phyloP scores from a whole-genome alignment of 2,113 vertebrate genomes.

The Garra rufa region DNA sequence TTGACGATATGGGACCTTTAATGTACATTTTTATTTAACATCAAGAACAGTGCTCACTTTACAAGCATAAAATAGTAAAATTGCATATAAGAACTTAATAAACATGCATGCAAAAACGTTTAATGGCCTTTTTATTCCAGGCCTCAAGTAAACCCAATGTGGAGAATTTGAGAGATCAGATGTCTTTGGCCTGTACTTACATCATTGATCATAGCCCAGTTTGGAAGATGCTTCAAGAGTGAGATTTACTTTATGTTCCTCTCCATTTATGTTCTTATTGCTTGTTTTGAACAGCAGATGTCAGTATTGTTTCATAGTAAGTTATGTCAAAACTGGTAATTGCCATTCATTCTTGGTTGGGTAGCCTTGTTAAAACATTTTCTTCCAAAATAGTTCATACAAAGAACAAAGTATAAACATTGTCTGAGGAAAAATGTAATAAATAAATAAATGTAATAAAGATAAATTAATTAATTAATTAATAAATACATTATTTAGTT shows the following conservation, averaged over 20 bases:
- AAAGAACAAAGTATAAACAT: not conserved
- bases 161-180: constrained; percentile 77
- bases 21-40: not conserved
- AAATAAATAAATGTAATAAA: no score
- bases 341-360: not conserved
- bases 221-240: constrained; percentile 84
- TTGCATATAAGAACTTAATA: not conserved
- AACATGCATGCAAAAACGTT: not conserved
- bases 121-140: constrained; percentile 69
- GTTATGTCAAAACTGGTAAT: not conserved
- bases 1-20: no score
- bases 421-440: not conserved
- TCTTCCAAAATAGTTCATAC: not conserved
- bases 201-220: constrained; percentile 84
- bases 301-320: constrained; percentile 27
- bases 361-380: not conserved
- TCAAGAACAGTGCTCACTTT: not conserved
- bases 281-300: constrained; percentile 23
- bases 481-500: not conserved
- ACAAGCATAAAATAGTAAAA: not conserved
- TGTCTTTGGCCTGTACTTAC: constrained; percentile 80
- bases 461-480: no score
- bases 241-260: not conserved
- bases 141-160: constrained; percentile 82
- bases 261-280: not conserved